A percentile compares a stretch with the other conserved stretches of the same genome.
Evolutionary conservation across 2,113 vertebrate genomes (phyloP).

Genomic region (Corythoichthys haematopterus): DNA sequence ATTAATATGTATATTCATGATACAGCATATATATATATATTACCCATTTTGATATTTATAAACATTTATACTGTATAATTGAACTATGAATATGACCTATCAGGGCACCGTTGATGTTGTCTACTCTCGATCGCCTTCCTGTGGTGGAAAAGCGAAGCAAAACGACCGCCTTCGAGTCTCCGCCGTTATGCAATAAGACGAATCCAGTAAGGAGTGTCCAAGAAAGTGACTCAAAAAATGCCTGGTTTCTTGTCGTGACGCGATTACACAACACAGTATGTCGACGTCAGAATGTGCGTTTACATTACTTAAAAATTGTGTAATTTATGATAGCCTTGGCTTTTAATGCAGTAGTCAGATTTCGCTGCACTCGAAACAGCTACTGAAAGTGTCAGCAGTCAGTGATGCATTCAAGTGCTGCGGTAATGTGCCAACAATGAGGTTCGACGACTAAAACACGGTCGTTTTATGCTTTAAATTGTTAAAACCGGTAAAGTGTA

Average conservation of each 20-base stretch:
- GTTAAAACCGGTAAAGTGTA: neutral
- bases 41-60: no score
- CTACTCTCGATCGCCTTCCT: neutral
- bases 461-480: neutral
- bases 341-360: neutral
- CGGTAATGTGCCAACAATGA: neutral
- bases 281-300: neutral
- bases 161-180: neutral
- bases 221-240: neutral
- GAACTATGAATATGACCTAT: neutral
- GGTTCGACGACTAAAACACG: no score
- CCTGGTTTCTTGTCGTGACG: neutral
- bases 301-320: neutral
- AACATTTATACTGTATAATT: no score
- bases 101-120: neutral
- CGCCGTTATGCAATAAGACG: slow-evolving; percentile 5
- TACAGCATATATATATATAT: no score
- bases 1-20: no score
- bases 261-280: neutral
- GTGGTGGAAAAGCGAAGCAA: neutral
- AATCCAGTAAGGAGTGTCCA: neutral
- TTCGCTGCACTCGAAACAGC: neutral
- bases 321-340: neutral
- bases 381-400: slow-evolving; percentile 9
- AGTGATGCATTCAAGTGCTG: neutral